Conservation (phyloP, 1,140 invertebrate genomes). For the Drosophila triauraria region DNA sequence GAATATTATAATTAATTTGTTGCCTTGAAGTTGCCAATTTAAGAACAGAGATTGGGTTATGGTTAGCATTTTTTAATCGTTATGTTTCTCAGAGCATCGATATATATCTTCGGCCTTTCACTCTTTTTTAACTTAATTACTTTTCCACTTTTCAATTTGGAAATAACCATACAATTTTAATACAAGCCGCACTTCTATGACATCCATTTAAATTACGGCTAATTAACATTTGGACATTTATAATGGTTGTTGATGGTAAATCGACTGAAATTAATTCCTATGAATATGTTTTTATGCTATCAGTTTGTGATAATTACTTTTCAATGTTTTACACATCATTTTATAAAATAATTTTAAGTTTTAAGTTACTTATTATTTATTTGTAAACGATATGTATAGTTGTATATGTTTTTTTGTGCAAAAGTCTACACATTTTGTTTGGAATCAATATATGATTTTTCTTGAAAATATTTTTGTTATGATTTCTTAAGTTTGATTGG, state of each 20-base stretch:
- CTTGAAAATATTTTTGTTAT: background rate
- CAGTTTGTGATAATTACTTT: conserved; percentile 26
- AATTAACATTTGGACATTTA: conserved; percentile 50
- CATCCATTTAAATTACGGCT: conserved; percentile 54
- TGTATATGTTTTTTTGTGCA: too few relatives aligned
- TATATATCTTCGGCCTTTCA: background rate
- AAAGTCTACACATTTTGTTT: background rate
- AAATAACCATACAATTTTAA: conserved; percentile 45
- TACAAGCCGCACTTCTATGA: conserved; percentile 26
- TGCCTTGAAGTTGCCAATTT: background rate
- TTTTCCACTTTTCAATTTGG: background rate
- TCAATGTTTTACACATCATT: conserved; percentile 7
- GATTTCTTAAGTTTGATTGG: background rate
- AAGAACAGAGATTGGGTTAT: too few relatives aligned
- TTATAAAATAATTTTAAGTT: background rate
- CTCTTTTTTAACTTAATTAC: background rate
- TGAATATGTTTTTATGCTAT: conserved; percentile 32
- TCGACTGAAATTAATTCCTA: conserved; percentile 27
- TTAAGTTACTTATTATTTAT: background rate
- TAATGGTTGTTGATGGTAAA: conserved; percentile 8
- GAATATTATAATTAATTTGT: background rate
- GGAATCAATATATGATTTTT: background rate
- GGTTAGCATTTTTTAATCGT: too few relatives aligned
- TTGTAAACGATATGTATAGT: too few relatives aligned
- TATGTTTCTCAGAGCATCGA: too few relatives aligned